A percentile compares a stretch with the other conserved stretches of the same genome.
Evolutionary conservation across 2,888 invertebrate species (phyloP).

Genomic region (Acrobasis repandana): DNA sequence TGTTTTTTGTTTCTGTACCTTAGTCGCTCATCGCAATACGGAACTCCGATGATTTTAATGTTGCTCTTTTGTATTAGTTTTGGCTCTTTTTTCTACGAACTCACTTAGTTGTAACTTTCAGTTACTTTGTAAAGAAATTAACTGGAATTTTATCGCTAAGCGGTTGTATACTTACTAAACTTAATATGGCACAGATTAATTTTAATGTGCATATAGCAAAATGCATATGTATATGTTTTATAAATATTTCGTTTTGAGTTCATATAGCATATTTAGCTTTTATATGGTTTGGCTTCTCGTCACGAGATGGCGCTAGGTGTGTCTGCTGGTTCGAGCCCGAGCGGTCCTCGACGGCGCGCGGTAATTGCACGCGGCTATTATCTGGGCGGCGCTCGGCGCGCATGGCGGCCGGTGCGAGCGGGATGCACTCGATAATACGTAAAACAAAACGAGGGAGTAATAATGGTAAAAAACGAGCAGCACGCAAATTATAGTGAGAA

Average conservation of each 20-base stretch:
- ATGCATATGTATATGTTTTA: no score
- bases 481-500: slow-evolving; percentile 84
- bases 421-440: slow-evolving; percentile 83
- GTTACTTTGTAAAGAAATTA: background rate
- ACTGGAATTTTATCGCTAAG: background rate
- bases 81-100: background rate
- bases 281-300: slow-evolving; percentile 50
- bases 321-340: slow-evolving; percentile 27
- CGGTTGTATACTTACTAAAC: background rate
- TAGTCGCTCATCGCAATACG: background rate
- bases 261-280: background rate
- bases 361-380: slow-evolving; percentile 80
- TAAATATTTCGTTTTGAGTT: no score
- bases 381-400: slow-evolving; percentile 79
- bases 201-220: no score
- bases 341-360: slow-evolving; percentile 40
- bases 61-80: background rate
- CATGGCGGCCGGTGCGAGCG: slow-evolving; percentile 83
- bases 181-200: background rate
- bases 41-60: background rate
- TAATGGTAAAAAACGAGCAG: slow-evolving; percentile 82
- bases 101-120: background rate
- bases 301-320: slow-evolving; percentile 71
- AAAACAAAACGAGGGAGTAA: slow-evolving; percentile 83
- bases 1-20: background rate